phyloP scores from a whole-genome alignment of 2,113 vertebrate species.

The Falco punctatus region DNA sequence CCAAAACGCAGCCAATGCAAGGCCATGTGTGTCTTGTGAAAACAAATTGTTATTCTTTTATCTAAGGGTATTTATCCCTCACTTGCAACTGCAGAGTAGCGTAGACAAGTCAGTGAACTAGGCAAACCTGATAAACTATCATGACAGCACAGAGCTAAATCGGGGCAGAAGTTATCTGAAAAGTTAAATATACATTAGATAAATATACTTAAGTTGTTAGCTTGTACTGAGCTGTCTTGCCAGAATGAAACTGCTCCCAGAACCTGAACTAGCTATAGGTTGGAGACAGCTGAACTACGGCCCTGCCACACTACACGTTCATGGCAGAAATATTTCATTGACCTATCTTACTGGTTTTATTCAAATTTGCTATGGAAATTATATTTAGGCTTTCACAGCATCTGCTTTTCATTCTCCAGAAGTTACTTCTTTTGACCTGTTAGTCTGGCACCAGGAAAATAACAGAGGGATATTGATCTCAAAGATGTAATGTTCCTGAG shows the following conservation, averaged over 20 bases:
- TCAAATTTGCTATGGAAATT: not conserved
- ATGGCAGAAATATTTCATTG: not conserved
- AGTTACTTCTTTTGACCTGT: not conserved
- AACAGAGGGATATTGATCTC: not conserved
- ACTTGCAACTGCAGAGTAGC: not conserved
- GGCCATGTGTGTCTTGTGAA: not conserved
- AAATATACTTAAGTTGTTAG: not conserved
- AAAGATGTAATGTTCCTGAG: not conserved
- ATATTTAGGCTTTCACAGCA: rapidly evolving
- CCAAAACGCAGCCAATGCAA: not conserved
- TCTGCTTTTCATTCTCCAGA: not conserved
- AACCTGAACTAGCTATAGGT: not conserved
- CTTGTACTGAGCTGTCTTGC: not conserved
- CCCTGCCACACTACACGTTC: not conserved
- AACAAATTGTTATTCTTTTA: not conserved
- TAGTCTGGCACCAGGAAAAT: slow-evolving; percentile 6
- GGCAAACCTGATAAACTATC: not conserved
- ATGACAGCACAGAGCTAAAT: not conserved
- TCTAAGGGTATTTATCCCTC: not conserved
- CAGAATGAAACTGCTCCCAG: not conserved
- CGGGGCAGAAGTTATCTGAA: not conserved
- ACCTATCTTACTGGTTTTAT: not conserved
- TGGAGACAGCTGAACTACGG: not conserved
- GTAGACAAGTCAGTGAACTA: not conserved
- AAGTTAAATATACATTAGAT: not conserved